Evolutionary conservation across 2,888 invertebrate species (phyloP).

Genomic region (Aproaerema taeniolella): DNA sequence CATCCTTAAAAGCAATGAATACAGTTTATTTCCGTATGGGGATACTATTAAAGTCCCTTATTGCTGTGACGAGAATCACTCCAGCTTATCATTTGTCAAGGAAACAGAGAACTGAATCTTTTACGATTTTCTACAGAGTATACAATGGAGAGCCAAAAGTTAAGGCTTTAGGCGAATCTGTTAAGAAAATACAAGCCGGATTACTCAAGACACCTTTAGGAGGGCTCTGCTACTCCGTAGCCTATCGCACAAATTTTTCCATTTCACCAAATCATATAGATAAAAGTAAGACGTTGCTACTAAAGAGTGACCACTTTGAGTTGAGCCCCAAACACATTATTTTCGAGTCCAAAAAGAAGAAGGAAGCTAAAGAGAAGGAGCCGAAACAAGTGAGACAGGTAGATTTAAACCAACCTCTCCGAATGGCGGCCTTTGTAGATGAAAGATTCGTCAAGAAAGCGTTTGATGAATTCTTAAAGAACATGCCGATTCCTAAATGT

Average conservation of each 20-base stretch:
- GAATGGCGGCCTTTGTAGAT: slow-evolving; percentile 87
- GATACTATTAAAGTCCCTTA: slow-evolving; percentile 91
- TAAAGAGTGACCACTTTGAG: slow-evolving; percentile 97
- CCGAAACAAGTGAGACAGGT: slow-evolving; percentile 48
- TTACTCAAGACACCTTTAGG: slow-evolving; percentile 93
- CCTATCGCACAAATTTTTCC: slow-evolving; percentile 94
- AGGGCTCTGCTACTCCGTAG: slow-evolving; percentile 87
- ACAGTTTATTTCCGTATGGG: slow-evolving; percentile 96
- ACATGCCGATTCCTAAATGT: slow-evolving; percentile 53
- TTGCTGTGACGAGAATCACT: slow-evolving; percentile 92
- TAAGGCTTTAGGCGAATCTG: slow-evolving; percentile 87
- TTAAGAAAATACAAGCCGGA: slow-evolving; percentile 89
- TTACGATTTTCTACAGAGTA: slow-evolving; percentile 93
- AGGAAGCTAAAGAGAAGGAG: slow-evolving; percentile 57
- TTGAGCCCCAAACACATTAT: slow-evolving; percentile 82
- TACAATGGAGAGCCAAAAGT: slow-evolving; percentile 88
- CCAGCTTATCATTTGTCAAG: slow-evolving; percentile 95
- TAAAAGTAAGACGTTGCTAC: slow-evolving; percentile 83
- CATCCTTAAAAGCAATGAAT: slow-evolving; percentile 83
- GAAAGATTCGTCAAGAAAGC: slow-evolving; percentile 47
- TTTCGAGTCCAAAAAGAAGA: slow-evolving; percentile 78
- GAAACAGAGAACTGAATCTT: slow-evolving; percentile 92
- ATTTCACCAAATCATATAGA: slow-evolving; percentile 90
- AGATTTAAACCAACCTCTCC: slow-evolving; percentile 84
- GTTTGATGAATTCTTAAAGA: slow-evolving; percentile 53